Evolutionary conservation across 2,888 invertebrate species (phyloP).

Genomic region (Pterostichus madidus): DNA sequence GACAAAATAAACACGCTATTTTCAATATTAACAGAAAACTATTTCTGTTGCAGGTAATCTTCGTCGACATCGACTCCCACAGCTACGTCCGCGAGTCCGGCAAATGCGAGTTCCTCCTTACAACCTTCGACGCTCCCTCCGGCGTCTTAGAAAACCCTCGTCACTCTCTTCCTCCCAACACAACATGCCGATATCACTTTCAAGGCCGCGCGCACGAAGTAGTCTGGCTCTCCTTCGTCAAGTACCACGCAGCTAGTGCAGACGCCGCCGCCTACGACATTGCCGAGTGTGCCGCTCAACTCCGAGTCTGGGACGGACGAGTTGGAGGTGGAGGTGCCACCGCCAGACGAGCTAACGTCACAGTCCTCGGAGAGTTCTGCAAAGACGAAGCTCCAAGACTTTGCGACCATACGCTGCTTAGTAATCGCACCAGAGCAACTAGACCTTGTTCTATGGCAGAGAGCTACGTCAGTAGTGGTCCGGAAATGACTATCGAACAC

Average conservation of each 20-base stretch:
- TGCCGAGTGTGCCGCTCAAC: constrained; percentile 86
- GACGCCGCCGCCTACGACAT: constrained; percentile 84
- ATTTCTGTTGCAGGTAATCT: constrained; percentile 80
- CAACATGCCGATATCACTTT: constrained; percentile 90
- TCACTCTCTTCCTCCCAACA: constrained; percentile 89
- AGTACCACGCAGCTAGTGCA: constrained; percentile 87
- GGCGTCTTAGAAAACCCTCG: constrained; percentile 87
- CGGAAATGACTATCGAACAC: constrained; percentile 88
- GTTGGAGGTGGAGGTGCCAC: constrained; percentile 69
- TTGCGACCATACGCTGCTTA: constrained; percentile 86
- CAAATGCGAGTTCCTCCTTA: constrained; percentile 87
- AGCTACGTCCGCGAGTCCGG: constrained; percentile 86
- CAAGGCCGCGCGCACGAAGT: constrained; percentile 87
- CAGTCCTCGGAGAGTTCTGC: constrained; percentile 87
- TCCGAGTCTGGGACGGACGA: constrained; percentile 88
- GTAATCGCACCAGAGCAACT: constrained; percentile 86
- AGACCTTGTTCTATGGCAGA: constrained; percentile 86
- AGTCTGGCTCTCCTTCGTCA: constrained; percentile 91
- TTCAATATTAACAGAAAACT: no score
- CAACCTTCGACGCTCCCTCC: constrained; percentile 86
- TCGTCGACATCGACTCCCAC: constrained; percentile 87
- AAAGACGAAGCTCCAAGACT: constrained; percentile 87
- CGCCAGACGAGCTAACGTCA: constrained; percentile 75
- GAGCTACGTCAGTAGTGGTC: constrained; percentile 87
- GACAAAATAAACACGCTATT: no score